phyloP scores from a whole-genome alignment of 2,113 vertebrate species.

The Etia nguti region DNA sequence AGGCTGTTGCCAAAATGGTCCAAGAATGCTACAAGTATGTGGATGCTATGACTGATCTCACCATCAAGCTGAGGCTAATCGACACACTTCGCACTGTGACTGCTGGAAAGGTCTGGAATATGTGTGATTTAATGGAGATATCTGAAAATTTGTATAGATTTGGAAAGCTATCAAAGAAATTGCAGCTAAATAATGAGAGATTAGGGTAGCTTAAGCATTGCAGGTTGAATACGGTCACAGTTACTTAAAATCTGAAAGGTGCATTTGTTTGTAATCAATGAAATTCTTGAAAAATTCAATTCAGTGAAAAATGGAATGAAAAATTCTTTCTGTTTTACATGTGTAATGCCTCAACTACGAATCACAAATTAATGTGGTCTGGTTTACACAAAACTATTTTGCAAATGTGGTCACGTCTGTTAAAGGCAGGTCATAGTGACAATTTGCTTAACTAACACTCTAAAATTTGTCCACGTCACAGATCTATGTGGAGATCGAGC shows the following conservation, averaged over 20 bases:
- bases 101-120: constrained; percentile 86
- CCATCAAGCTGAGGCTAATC: constrained; percentile 91
- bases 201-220: background rate
- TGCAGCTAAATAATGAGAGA: background rate
- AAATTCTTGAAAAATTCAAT: background rate
- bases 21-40: constrained; percentile 97
- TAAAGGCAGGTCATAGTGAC: background rate
- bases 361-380: background rate
- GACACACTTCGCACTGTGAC: constrained; percentile 96
- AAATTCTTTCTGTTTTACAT: background rate
- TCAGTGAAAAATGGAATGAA: background rate
- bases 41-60: constrained; percentile 85
- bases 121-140: background rate
- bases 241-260: background rate
- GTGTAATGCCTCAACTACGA: background rate
- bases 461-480: constrained; percentile 40
- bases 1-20: constrained; percentile 99
- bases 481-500: constrained; percentile 99
- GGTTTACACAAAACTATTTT: background rate
- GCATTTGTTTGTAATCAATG: background rate
- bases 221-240: background rate
- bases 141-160: background rate
- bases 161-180: fast-evolving
- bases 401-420: background rate
- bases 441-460: background rate